Conservation (phyloP, 2,113 vertebrate species). For the Chlorocebus sabaeus region DNA sequence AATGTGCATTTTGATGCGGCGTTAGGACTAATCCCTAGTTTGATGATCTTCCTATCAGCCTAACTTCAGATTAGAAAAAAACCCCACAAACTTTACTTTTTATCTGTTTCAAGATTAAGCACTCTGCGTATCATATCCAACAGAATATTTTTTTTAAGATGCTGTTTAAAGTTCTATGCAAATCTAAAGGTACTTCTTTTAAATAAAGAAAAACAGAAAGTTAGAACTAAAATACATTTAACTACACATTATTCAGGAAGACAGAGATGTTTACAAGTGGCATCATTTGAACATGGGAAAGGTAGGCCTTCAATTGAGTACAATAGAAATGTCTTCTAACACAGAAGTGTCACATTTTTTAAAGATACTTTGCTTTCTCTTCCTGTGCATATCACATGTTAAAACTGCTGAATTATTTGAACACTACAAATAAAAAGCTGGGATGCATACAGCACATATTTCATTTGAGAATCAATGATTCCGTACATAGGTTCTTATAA, state of each 20-base stretch:
- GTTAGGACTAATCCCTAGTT: slow-evolving; percentile 63
- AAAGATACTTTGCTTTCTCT: not conserved
- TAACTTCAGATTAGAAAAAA: slow-evolving; percentile 55
- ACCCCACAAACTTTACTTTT: slow-evolving; percentile 20
- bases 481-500: not conserved
- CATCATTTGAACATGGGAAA: not conserved
- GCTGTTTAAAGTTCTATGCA: slow-evolving; percentile 51
- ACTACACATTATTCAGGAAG: slow-evolving; percentile 18
- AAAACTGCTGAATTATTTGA: not conserved
- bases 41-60: slow-evolving; percentile 65
- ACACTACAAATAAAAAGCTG: not conserved
- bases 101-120: slow-evolving; percentile 67
- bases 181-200: slow-evolving; percentile 58
- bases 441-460: not conserved
- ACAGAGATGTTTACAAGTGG: not conserved
- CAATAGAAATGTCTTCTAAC: not conserved
- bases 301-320: not conserved
- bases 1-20: slow-evolving; percentile 68
- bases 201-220: slow-evolving; percentile 49
- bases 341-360: not conserved
- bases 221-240: slow-evolving; percentile 28
- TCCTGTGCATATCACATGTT: not conserved
- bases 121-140: slow-evolving; percentile 9
- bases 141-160: slow-evolving; percentile 59
- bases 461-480: not conserved